Evolutionary conservation across 2,113 vertebrate genomes (phyloP).

Genomic region (Bostrychus sinensis): DNA sequence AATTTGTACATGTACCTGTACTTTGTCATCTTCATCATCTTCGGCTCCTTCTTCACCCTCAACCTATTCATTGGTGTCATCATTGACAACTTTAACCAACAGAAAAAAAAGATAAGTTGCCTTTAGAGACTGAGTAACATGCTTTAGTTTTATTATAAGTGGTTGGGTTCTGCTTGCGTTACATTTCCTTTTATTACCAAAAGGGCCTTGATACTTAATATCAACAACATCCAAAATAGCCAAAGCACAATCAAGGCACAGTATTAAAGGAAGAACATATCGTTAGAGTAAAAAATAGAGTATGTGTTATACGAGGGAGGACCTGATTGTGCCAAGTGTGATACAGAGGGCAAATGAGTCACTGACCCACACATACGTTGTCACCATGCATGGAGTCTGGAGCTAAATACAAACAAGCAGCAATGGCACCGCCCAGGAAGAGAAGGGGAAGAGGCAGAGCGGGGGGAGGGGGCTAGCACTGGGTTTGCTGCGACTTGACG

Average conservation of each 20-base stretch:
- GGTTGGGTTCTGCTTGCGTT: no score
- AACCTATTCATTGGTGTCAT: constrained; percentile 99
- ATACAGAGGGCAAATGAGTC: constrained; percentile 51
- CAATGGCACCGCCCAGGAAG: constrained; percentile 21
- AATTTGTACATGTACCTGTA: constrained; percentile 96
- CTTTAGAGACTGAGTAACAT: neutral
- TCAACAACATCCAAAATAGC: no score
- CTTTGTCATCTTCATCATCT: constrained; percentile 98
- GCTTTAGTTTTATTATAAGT: no score
- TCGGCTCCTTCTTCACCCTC: constrained; percentile 97
- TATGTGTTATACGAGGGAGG: constrained; percentile 23
- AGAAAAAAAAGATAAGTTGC: constrained; percentile 99
- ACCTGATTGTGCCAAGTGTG: constrained; percentile 25
- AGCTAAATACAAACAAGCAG: constrained; percentile 25
- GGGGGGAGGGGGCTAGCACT: neutral
- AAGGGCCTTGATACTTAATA: no score
- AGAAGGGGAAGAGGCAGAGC: neutral
- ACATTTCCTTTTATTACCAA: no score
- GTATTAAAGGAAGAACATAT: constrained; percentile 24
- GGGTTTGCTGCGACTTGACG: constrained; percentile 16
- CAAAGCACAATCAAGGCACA: constrained; percentile 6
- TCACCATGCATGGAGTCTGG: constrained; percentile 17
- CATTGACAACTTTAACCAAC: constrained; percentile 99
- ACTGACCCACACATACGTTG: constrained; percentile 25
- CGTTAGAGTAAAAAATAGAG: constrained; percentile 29